Base-by-base conservation (phyloP, 2,113 vertebrate species). In the Dromas ardeola region DNA sequence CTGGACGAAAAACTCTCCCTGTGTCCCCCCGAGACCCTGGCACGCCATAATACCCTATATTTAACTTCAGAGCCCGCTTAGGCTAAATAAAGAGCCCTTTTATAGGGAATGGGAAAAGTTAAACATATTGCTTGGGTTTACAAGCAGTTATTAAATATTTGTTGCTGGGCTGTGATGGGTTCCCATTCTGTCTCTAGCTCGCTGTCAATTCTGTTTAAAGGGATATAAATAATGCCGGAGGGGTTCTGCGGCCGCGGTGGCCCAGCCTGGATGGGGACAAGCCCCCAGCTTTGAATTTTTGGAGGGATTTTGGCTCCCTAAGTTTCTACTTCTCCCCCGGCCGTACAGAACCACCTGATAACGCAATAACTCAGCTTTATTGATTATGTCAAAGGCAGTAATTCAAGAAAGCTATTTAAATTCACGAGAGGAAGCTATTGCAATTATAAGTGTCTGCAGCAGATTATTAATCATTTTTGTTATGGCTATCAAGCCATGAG, bases 391-490 rank as follows among this genome's bases (percentile, higher is more conserved):
- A 96, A 96, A 96, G 94, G 95, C 97, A 78, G 96, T 97, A 86
- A 98, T 95, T 98, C 96, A 95, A 83, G 96, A 93, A 94, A 95
- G 97, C 95, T 85, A 97, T 97, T 98, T 96, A 96, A 96, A 97
- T 98, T 97, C 98, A 89, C 85, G n/a, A 80, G 94, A 93, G 96
- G 97, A 97, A 96, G 97, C 96, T 95, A 49, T 95, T 3, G 95
- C 97, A 97, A 96, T 98, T 98, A 97, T 84, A 95, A 91, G 66
- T 80, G 83, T 97, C 97, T 95, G 97, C 94, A 61, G 95, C 92
- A 63, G 95, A 91, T 96, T 97, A 98, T 97, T 95, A 96, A 97
- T 98, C 97, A 96, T 97, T 94, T 96, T 87, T 96, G 97, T 96
- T 95, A 95, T 84, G 96, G 97, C 96, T 94, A 74, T 92, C 65